Conservation (phyloP, 92 coral and sea anemone species). For the Parazoanthus swiftii region DNA sequence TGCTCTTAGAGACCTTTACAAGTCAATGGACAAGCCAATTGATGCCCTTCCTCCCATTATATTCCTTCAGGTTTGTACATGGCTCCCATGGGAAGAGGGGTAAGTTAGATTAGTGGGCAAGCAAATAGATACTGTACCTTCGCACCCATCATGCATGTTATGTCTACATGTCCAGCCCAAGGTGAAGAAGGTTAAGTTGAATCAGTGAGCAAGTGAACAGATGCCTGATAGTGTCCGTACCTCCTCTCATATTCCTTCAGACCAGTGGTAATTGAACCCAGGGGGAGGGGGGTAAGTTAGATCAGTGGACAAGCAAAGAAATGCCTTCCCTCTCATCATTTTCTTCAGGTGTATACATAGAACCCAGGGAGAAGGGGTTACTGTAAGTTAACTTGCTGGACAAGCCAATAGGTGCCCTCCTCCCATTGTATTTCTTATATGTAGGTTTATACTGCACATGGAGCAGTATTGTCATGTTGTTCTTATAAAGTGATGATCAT, state of each 20-base stretch:
- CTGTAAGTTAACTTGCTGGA: conserved; percentile 56
- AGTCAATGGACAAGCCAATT: conserved; percentile 80
- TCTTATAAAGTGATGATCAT: background rate
- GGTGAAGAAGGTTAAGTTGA: background rate
- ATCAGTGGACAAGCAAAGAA: conserved; percentile 74
- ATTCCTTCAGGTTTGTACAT: conserved; percentile 73
- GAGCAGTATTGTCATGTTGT: background rate
- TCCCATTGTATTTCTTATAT: conserved; percentile 71
- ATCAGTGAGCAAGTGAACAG: conserved; percentile 78
- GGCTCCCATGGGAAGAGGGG: background rate
- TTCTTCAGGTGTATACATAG: conserved; percentile 62
- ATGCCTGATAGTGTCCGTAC: conserved; percentile 44
- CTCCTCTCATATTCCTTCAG: conserved; percentile 88
- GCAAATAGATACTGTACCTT: too few relatives aligned
- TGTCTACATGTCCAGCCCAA: too few relatives aligned
- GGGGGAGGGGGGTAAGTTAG: background rate
- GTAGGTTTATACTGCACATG: conserved; percentile 51
- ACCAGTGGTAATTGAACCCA: conserved; percentile 27
- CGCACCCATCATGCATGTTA: too few relatives aligned
- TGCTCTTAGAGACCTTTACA: conserved; percentile 84
- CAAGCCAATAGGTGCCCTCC: conserved; percentile 74
- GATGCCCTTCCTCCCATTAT: conserved; percentile 87
- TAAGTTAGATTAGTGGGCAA: background rate
- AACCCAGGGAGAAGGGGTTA: background rate
- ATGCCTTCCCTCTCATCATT: conserved; percentile 83